These are phyloP conservation scores for Ooceraea biroi DNA, from an alignment of 1,140 invertebrate genomes.

Conservation along the genomic window DNA sequence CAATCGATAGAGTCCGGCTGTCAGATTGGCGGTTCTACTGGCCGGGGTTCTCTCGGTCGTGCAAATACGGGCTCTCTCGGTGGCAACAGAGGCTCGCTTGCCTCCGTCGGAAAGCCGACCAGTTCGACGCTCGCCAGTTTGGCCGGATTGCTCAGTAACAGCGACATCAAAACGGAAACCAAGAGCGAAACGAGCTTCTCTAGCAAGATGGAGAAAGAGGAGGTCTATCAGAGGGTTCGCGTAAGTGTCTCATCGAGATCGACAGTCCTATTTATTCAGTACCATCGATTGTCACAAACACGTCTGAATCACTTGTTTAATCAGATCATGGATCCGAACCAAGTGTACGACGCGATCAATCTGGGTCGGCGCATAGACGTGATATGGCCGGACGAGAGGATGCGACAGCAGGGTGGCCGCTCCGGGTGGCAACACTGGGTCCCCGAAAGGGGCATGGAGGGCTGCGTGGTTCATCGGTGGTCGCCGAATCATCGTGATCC, in stretches of 20 bases:
- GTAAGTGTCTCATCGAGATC: constrained; percentile 80
- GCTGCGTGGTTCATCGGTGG: constrained; percentile 96
- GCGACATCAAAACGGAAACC: constrained; percentile 82
- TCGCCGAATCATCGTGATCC: constrained; percentile 95
- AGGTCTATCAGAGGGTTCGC: constrained; percentile 87
- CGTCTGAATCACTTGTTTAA: background rate
- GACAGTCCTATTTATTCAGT: constrained; percentile 19
- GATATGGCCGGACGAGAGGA: constrained; percentile 95
- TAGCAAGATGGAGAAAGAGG: constrained; percentile 86
- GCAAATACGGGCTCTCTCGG: constrained; percentile 85
- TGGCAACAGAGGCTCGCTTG: constrained; percentile 92
- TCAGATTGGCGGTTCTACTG: constrained; percentile 84
- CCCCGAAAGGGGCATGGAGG: constrained; percentile 96
- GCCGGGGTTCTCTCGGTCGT: constrained; percentile 86
- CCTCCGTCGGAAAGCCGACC: constrained; percentile 93
- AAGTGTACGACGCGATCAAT: constrained; percentile 96
- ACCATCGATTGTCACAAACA: background rate
- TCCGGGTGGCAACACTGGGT: constrained; percentile 96
- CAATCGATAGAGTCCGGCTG: constrained; percentile 87
- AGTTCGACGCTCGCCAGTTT: constrained; percentile 93
- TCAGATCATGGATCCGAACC: constrained; percentile 91
- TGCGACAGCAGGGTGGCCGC: constrained; percentile 93
- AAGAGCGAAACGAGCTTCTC: constrained; percentile 85
- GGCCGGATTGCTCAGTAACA: constrained; percentile 89
- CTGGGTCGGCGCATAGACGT: constrained; percentile 95